A percentile compares a stretch with the other conserved stretches of the same genome.
These are phyloP conservation scores for Ceyx erithaca DNA, from an alignment of 2,797 vertebrate genomes.

Conservation along the genomic window DNA sequence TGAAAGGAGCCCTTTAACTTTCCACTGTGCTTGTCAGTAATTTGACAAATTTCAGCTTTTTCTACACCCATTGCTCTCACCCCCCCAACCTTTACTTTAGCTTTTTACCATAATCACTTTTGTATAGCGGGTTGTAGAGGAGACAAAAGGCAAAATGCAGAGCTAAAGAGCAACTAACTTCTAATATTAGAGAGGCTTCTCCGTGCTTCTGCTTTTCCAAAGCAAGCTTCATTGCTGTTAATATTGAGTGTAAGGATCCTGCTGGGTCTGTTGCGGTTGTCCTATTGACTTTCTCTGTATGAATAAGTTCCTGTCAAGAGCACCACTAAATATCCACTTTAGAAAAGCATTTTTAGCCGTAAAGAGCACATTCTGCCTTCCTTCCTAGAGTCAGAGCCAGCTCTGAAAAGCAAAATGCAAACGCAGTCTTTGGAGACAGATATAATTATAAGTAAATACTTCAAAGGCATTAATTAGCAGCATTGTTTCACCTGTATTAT, in stretches of 20 bases:
- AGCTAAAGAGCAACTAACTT: background rate
- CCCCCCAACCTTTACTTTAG: background rate
- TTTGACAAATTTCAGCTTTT: background rate
- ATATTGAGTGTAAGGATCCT: constrained; percentile 26
- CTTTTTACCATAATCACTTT: background rate
- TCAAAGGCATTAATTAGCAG: constrained; percentile 51
- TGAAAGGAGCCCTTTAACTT: background rate
- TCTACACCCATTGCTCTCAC: background rate
- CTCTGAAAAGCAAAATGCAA: constrained; percentile 11
- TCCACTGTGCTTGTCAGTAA: background rate
- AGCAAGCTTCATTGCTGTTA: constrained; percentile 12
- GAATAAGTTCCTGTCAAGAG: constrained; percentile 61
- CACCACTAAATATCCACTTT: constrained; percentile 64
- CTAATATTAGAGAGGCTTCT: background rate
- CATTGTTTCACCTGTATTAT: constrained; percentile 31
- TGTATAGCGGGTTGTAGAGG: background rate
- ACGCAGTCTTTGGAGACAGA: constrained; percentile 31
- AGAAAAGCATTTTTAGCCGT: constrained; percentile 57
- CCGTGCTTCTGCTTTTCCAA: constrained; percentile 26
- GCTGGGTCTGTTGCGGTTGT: constrained; percentile 51
- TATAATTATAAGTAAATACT: constrained; percentile 70
- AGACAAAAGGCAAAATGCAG: background rate
- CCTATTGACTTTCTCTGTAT: constrained; percentile 64
- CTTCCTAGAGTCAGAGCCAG: constrained; percentile 24
- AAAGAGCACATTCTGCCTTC: constrained; percentile 53